phyloP scores from a whole-genome alignment of 2,797 vertebrate genomes.

The Distichodus sexfasciatus region DNA sequence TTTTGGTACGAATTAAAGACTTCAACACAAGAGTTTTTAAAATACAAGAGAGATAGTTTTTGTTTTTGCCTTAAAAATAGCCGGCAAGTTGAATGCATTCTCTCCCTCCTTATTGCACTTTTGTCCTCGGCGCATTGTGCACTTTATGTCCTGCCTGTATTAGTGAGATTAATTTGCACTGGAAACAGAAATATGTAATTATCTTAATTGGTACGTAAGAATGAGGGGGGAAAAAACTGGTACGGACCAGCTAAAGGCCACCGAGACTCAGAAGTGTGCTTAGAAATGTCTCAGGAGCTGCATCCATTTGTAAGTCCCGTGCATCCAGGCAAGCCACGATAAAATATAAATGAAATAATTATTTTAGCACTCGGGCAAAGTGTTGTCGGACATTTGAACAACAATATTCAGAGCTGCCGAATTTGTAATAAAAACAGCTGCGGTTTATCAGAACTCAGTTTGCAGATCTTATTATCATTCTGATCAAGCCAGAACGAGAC shows the following conservation, averaged over 20 bases:
- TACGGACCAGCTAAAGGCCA: constrained; percentile 12
- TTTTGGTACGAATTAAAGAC: background rate
- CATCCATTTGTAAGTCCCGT: background rate
- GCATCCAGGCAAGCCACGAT: background rate
- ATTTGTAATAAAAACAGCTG: background rate
- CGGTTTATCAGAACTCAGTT: background rate
- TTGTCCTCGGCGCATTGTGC: constrained; percentile 7
- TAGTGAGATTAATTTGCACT: constrained; percentile 4
- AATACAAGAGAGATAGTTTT: background rate
- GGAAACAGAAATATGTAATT: constrained; percentile 32
- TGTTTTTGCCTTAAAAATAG: constrained; percentile 23
- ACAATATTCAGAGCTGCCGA: background rate
- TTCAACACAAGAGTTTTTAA: constrained; percentile 1
- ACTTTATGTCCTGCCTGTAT: background rate
- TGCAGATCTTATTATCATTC: no score
- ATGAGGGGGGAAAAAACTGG: background rate
- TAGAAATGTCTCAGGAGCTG: background rate
- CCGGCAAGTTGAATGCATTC: constrained; percentile 26
- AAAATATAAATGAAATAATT: constrained; percentile 1
- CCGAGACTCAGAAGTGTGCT: background rate
- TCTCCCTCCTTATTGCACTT: constrained; percentile 39
- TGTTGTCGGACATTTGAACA: constrained; percentile 22
- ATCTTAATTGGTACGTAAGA: constrained; percentile 27
- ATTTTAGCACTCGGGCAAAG: constrained; percentile 1
- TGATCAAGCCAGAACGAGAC: no score